These are phyloP conservation scores for Agrilus cyanescens DNA, from an alignment of 2,888 invertebrate genomes.

Conservation along the genomic window DNA sequence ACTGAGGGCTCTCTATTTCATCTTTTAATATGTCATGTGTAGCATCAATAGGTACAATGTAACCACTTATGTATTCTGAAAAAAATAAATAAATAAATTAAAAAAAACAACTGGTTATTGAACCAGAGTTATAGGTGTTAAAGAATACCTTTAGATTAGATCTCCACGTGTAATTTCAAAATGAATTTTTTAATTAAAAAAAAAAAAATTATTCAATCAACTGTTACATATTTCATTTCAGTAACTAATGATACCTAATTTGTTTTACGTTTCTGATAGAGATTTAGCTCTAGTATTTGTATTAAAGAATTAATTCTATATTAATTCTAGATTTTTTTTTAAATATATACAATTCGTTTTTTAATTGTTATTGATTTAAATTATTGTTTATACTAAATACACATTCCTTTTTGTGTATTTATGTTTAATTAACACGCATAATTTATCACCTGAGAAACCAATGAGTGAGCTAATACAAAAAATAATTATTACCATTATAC, in stretches of 20 bases:
- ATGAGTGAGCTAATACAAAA: not conserved
- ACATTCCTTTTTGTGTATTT: too few relatives aligned
- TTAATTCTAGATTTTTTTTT: too few relatives aligned
- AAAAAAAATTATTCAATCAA: too few relatives aligned
- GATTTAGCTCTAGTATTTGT: too few relatives aligned
- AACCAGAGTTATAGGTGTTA: not conserved
- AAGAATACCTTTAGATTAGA: not conserved
- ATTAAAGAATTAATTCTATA: too few relatives aligned
- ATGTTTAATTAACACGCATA: too few relatives aligned
- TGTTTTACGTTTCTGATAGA: too few relatives aligned
- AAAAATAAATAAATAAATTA: not conserved
- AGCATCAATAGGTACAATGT: conserved; percentile 30
- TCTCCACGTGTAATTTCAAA: not conserved
- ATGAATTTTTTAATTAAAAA: conserved; percentile 1
- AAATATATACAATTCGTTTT: too few relatives aligned
- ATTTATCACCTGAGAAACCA: not conserved
- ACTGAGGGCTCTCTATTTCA: conserved; percentile 41
- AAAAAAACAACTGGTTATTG: not conserved
- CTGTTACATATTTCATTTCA: too few relatives aligned
- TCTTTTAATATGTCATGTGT: conserved; percentile 37
- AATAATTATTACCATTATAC: conserved; percentile 26
- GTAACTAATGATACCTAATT: too few relatives aligned
- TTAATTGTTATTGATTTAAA: too few relatives aligned
- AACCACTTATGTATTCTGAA: conserved; percentile 14
- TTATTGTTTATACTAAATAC: too few relatives aligned